phyloP scores from a whole-genome alignment of 2,888 invertebrate species.

The Xestia sexstrigata region DNA sequence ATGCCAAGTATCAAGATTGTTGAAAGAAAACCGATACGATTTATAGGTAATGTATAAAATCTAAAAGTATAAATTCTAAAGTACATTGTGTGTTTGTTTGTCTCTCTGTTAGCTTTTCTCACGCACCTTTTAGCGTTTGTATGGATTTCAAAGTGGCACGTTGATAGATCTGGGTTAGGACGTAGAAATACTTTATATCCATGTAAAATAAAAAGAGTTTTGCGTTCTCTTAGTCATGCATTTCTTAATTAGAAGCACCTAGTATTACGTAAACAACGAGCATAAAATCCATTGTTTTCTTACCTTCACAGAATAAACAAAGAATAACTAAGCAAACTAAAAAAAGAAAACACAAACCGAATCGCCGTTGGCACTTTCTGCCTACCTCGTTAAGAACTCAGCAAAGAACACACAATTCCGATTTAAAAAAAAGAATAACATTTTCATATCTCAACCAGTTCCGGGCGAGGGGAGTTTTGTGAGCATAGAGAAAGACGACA shows the following conservation, averaged over 20 bases:
- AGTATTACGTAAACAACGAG: background rate
- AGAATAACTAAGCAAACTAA: conserved; percentile 29
- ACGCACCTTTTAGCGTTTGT: background rate
- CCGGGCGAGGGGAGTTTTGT: conserved; percentile 63
- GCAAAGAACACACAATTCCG: conserved; percentile 57
- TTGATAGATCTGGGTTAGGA: background rate
- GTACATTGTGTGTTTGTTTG: no score
- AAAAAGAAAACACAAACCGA: conserved; percentile 16
- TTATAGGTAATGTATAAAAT: background rate
- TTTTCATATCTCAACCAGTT: conserved; percentile 68
- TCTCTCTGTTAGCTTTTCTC: background rate
- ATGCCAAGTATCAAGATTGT: background rate
- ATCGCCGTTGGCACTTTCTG: conserved; percentile 24
- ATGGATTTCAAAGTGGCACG: background rate
- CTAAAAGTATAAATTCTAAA: background rate
- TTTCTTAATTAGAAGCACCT: background rate
- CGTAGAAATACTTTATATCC: background rate
- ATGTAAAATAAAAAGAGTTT: background rate
- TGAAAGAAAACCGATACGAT: background rate
- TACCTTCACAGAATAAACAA: conserved; percentile 16
- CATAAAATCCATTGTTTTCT: conserved; percentile 5
- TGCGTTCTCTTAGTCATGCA: background rate
- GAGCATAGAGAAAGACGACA: conserved; percentile 63
- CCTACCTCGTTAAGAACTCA: conserved; percentile 54
- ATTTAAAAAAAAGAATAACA: conserved; percentile 65